Evolutionary conservation across 64 coral and sea anemone species (phyloP).

Genomic region (Porites lutea): DNA sequence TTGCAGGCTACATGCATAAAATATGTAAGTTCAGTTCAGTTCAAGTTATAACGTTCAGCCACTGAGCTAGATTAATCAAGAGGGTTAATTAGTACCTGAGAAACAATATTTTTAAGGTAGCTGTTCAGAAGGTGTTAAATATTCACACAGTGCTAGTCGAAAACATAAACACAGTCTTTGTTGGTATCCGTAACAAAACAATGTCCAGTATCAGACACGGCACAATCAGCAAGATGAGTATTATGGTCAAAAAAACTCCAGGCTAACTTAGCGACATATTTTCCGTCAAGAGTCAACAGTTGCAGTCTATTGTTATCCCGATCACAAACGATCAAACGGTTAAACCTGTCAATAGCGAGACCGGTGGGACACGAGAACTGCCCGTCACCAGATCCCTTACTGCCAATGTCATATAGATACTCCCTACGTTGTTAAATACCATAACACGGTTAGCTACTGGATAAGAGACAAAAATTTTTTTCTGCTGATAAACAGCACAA

Average conservation of each 20-base stretch:
- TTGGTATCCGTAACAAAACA: background rate
- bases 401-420: background rate
- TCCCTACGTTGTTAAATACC: constrained; percentile 8
- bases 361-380: background rate
- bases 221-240: background rate
- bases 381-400: background rate
- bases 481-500: background rate
- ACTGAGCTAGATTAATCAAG: too few species aligned
- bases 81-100: too few species aligned
- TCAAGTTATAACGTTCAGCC: too few species aligned
- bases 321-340: constrained; percentile 28
- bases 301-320: background rate
- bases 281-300: constrained; percentile 37
- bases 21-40: too few species aligned
- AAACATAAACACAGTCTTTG: background rate
- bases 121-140: too few species aligned
- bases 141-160: background rate
- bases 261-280: constrained; percentile 4
- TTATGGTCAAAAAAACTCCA: background rate
- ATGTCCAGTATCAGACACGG: constrained; percentile 9
- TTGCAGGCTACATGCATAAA: too few species aligned
- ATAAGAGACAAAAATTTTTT: background rate
- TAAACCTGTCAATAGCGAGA: background rate
- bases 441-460: background rate
- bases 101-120: background rate